Conservation (phyloP, 2,797 vertebrate genomes). For the Catamblyrhynchus diadema region DNA sequence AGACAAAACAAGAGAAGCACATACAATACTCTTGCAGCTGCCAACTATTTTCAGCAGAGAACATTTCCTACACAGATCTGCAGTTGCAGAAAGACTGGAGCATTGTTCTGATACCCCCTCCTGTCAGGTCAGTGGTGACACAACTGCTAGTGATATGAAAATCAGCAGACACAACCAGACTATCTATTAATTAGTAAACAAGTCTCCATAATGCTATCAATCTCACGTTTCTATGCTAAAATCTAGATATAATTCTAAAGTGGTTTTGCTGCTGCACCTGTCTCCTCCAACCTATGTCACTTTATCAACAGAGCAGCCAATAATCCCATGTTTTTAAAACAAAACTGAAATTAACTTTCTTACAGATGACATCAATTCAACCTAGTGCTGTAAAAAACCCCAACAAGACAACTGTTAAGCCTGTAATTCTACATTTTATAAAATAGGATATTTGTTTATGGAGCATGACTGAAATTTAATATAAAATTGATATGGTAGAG, state of each 20-base stretch:
- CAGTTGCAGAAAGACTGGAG: background rate
- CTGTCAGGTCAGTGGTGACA: background rate
- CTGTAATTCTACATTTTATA: background rate
- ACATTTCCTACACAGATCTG: background rate
- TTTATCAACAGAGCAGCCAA: background rate
- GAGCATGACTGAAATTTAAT: background rate
- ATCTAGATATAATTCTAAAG: background rate
- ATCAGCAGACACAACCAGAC: background rate
- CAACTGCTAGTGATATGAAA: background rate
- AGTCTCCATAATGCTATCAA: background rate
- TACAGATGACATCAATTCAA: background rate
- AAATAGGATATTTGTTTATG: background rate
- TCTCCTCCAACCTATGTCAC: background rate
- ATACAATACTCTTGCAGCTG: background rate
- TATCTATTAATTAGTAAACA: background rate
- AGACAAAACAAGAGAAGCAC: background rate
- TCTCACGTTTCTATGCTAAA: background rate
- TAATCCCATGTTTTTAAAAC: background rate
- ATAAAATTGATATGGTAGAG: background rate
- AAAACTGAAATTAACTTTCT: background rate
- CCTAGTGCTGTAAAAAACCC: background rate
- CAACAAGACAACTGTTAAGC: background rate
- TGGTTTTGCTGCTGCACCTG: background rate
- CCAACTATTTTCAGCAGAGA: background rate
- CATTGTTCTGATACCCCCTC: background rate